phyloP scores from a whole-genome alignment of 2,797 vertebrate genomes.

The Prunella strophiata region DNA sequence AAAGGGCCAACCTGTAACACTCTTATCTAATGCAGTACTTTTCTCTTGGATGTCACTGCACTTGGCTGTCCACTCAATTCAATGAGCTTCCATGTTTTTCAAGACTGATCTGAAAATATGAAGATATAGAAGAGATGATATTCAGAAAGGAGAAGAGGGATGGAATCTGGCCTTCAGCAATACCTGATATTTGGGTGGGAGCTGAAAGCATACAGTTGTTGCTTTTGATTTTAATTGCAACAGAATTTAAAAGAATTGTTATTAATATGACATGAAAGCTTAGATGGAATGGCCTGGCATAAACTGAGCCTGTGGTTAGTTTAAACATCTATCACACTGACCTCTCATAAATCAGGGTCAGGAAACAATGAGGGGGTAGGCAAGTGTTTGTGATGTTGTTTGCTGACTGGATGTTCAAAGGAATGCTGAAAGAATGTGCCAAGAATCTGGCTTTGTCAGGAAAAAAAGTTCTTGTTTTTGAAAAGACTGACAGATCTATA shows the following conservation, averaged over 20 bases:
- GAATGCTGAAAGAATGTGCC: slow-evolving; percentile 58
- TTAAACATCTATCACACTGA: slow-evolving; percentile 38
- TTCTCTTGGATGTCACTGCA: not conserved
- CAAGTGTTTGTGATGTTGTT: slow-evolving; percentile 42
- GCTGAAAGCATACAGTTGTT: not conserved
- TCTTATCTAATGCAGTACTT: not conserved
- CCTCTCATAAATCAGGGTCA: slow-evolving; percentile 42
- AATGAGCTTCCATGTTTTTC: not conserved
- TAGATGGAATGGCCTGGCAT: slow-evolving; percentile 11
- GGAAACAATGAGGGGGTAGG: slow-evolving; percentile 55
- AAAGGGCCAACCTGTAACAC: not conserved
- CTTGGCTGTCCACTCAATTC: not conserved
- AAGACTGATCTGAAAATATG: not conserved
- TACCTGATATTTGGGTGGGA: not conserved
- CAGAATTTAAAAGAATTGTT: not conserved
- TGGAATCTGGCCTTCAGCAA: not conserved
- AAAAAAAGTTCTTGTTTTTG: not conserved
- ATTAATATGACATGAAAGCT: slow-evolving; percentile 8
- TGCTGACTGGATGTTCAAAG: slow-evolving; percentile 56
- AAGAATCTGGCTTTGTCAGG: slow-evolving; percentile 48
- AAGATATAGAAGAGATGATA: not conserved
- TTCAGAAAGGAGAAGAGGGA: not conserved
- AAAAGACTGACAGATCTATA: not conserved
- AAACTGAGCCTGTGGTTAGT: slow-evolving; percentile 15
- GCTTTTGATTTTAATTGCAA: not conserved